Base-by-base conservation (phyloP, 1,140 invertebrate species). In the Euwallacea fornicatus region DNA sequence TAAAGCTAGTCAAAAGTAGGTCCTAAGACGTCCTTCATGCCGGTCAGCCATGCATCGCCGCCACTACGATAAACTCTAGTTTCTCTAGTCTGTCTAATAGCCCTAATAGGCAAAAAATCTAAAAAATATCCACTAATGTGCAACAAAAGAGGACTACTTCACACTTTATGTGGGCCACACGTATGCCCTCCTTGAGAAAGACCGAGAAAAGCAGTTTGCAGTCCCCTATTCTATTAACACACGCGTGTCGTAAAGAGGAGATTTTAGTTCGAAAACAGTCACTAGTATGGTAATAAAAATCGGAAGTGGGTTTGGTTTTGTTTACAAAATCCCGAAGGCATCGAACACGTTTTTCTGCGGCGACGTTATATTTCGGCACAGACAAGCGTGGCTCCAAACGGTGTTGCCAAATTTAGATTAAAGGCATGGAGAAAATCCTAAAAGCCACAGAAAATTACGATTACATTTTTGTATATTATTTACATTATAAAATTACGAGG, bases 261-360 rank as follows among this genome's bases (percentile, higher is more conserved):
- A 50, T 50, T 33, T 11, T 13, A 50, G 9, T 50, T 50, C 2
- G 9, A 6, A 15, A 58, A n/a, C 21, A 61, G 42, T 8, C 59
- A 44, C 33, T 43, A 61, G 42, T n/a, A 43, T 42, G 10, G 9
- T 61, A 43, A 61, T 50, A 50, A 61, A 41, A 61, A 54, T 13
- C 47, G 13, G 7, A 7, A 13, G 50, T 67, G 41, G 65, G 54
- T 42, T 67, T 46, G 65, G 54, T 58, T 67, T 67, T 67, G 65
- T 67, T 67, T 67, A 67, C 54, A 67, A 67, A 67, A 67, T 58
- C 54, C n/a, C 54, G 65, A 15, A 41, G 42, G n/a, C 50, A 54
- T 66, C 42, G 42, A 59, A 58, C 65, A 67, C 65, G 65, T 67
- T 67, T 58, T 67, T 59, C 65, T 44, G 55, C 54, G 65, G 13